phyloP scores from a whole-genome alignment of 2,797 vertebrate genomes.

The Sebastes iracundus region DNA sequence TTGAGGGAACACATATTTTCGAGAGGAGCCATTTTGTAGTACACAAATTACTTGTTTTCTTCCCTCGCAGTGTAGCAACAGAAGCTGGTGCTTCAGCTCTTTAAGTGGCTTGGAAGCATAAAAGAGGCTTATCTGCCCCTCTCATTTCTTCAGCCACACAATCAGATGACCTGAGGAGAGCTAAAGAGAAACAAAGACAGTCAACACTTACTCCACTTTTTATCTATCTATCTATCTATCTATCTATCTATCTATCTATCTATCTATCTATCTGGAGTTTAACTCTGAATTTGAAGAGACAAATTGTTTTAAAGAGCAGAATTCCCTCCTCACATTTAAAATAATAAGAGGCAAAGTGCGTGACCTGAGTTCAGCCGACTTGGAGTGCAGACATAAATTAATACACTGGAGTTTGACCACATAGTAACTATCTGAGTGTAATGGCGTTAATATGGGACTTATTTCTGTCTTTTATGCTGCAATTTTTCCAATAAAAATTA shows the following conservation, averaged over 20 bases:
- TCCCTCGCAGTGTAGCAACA: constrained; percentile 58
- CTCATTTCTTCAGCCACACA: constrained; percentile 74
- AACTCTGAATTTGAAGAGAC: neutral
- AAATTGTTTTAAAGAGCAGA: constrained; percentile 5
- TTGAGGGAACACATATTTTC: constrained; percentile 29
- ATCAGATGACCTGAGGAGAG: constrained; percentile 73
- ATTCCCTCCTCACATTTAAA: constrained; percentile 33
- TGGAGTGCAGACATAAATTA: constrained; percentile 29
- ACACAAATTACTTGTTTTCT: constrained; percentile 65
- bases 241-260: constrained; percentile 16
- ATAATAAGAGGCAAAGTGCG: constrained; percentile 51
- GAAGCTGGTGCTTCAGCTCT: constrained; percentile 76
- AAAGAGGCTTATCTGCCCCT: constrained; percentile 80
- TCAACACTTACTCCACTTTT: neutral
- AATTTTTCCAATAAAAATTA: neutral
- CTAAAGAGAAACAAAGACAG: constrained; percentile 59
- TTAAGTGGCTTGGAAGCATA: constrained; percentile 79
- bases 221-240: constrained; percentile 18
- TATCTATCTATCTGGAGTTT: constrained; percentile 9
- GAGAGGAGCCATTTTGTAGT: constrained; percentile 65
- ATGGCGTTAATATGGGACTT: neutral
- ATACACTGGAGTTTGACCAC: constrained; percentile 16
- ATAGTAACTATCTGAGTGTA: neutral
- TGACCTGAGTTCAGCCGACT: constrained; percentile 46
- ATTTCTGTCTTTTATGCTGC: neutral